Evolutionary conservation across 2,113 vertebrate species (phyloP), one percentile per base, ranked within the genome.

Genomic region (Oreocharis arfaki): DNA sequence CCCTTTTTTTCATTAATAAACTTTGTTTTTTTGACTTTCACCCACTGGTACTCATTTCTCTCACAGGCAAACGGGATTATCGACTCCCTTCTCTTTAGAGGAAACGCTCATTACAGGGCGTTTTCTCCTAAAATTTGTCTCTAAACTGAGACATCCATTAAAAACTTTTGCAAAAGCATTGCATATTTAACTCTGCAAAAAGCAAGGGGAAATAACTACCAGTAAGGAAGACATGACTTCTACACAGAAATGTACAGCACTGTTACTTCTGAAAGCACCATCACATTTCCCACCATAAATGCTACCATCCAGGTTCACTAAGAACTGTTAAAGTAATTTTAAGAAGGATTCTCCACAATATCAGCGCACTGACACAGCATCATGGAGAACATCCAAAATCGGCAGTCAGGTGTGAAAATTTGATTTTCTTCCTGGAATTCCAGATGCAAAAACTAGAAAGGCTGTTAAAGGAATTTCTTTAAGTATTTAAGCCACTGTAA

Each of bases 251-350:
- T 23, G 75, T 12, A 41, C 21, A 70, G 64, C 46, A 71, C 27
- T 7, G 3, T 73, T 88, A 90, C 61, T 87, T 83, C 89, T 2
- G 2, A 64, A 90, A 90, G 71, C 30, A 93, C 24, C 30, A 85
- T 35, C 56, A 8, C 74, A 78, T 41, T 89, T 80, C 61, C 85
- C 81, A 71, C 33, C 26, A 46, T 44, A 93, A 95, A 89, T 50
- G 59, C 68, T 67, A 74, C 76, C 73, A 65, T 47, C 93, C 67
- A 88, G 42, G 69, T 64, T 68, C 65, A 64, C 63, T 71, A 77
- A 95, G 92, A 87, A 73, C 78, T 61, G 69, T 28, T 85, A 20
- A 74, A 93, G 76, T 70, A 23, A 86, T 90, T 94, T 87, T n/a
- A 22, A 70, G 87, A 73, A 84, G 44, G 49, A 76, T 85, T 88